Conservation (phyloP, 2,888 invertebrate species). For the Nasonia oneida region DNA sequence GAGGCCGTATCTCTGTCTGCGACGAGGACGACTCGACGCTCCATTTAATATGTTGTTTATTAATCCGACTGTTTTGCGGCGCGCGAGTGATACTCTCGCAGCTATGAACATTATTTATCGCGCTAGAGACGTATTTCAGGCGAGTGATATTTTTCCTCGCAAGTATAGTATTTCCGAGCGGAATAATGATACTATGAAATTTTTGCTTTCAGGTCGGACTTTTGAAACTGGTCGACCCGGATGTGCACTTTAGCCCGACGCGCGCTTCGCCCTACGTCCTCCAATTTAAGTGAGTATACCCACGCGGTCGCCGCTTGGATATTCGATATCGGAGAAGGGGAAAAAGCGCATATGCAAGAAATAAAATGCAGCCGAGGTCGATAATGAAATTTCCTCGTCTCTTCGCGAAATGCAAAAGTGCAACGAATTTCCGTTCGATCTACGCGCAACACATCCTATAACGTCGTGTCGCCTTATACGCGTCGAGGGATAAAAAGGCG, state of each 20-base stretch:
- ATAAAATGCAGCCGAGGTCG: background rate
- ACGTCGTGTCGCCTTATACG: slow-evolving; percentile 9
- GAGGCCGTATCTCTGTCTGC: background rate
- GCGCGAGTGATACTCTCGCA: background rate
- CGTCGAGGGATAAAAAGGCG: background rate
- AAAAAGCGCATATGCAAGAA: background rate
- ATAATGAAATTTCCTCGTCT: background rate
- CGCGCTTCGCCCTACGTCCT: slow-evolving; percentile 48
- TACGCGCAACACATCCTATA: background rate
- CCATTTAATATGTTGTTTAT: slow-evolving; percentile 44
- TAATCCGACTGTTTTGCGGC: background rate
- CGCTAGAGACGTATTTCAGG: background rate
- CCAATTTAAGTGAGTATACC: slow-evolving; percentile 55
- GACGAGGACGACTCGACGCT: background rate
- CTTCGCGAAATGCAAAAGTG: background rate
- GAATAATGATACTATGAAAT: background rate
- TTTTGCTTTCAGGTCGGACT: slow-evolving; percentile 52
- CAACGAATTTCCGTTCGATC: background rate
- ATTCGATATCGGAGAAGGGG: background rate
- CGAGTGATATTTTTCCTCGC: background rate
- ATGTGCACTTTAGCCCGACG: slow-evolving; percentile 58
- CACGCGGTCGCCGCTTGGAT: background rate
- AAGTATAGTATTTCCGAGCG: background rate
- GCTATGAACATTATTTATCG: background rate
- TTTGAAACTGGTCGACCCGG: slow-evolving; percentile 50